Percentiles rank a stretch among this genome's conserved stretches.
phyloP scores from a whole-genome alignment of 1,140 invertebrate genomes.

The Drosophila bipectinata region DNA sequence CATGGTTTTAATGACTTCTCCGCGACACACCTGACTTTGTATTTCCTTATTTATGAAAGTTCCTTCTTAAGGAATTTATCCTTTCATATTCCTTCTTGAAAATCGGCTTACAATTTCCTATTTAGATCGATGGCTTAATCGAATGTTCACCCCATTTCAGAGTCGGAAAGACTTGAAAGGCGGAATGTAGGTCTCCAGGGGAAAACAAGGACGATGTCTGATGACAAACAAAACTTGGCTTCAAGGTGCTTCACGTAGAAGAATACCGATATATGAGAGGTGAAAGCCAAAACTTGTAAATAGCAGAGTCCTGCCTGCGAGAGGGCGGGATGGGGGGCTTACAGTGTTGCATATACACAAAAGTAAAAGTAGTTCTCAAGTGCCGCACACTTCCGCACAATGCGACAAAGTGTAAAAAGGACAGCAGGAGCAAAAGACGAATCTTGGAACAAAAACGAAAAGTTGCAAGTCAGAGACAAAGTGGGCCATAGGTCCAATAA shows the following conservation, averaged over 20 bases:
- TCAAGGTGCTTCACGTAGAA: constrained; percentile 43
- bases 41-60: not conserved
- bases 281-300: constrained; percentile 29
- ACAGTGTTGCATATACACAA: constrained; percentile 72
- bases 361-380: constrained; percentile 78
- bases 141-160: not conserved
- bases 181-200: constrained; percentile 39
- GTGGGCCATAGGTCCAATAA: constrained; percentile 59
- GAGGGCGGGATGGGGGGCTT: constrained; percentile 4
- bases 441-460: constrained; percentile 58
- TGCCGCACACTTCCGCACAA: constrained; percentile 69
- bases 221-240: constrained; percentile 39
- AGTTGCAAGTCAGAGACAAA: constrained; percentile 72
- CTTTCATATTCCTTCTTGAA: too few species aligned
- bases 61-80: not conserved
- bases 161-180: not conserved
- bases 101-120: too few species aligned
- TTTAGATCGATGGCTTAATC: not conserved
- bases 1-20: constrained; percentile 62
- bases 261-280: constrained; percentile 45
- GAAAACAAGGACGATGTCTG: constrained; percentile 24
- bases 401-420: constrained; percentile 74
- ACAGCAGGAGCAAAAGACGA: constrained; percentile 41
- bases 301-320: constrained; percentile 3
- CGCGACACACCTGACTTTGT: constrained; percentile 34